Evolutionary conservation across 2,888 invertebrate species (phyloP).

Genomic region (Agonopterix arenella): DNA sequence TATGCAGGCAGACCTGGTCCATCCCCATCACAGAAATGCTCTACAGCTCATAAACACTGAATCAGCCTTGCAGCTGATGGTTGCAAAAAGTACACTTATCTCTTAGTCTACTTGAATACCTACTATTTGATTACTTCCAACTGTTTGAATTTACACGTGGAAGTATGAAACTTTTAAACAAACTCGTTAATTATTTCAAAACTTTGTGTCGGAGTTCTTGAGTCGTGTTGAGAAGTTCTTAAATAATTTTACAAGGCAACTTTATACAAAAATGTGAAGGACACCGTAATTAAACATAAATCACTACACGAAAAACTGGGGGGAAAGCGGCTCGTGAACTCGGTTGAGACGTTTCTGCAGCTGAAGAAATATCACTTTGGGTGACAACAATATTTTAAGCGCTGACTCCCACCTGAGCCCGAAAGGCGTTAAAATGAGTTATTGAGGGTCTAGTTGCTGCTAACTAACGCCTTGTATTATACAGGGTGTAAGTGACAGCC

Average conservation of each 20-base stretch:
- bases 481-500: too few relatives aligned
- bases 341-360: constrained; percentile 52
- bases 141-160: constrained; percentile 21
- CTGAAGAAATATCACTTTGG: constrained; percentile 61
- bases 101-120: too few relatives aligned
- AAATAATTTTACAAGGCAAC: constrained; percentile 35
- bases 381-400: constrained; percentile 61
- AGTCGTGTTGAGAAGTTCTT: constrained; percentile 32
- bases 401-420: constrained; percentile 57
- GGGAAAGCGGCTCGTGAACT: constrained; percentile 37
- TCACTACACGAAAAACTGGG: constrained; percentile 52
- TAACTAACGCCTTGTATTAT: not conserved
- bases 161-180: constrained; percentile 4
- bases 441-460: constrained; percentile 22
- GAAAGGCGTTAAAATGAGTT: constrained; percentile 50
- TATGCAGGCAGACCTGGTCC: too few relatives aligned
- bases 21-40: too few relatives aligned
- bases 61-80: too few relatives aligned
- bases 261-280: constrained; percentile 42
- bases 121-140: constrained; percentile 8
- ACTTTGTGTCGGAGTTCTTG: constrained; percentile 26
- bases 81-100: too few relatives aligned
- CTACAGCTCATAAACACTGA: too few relatives aligned
- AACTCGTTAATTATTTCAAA: constrained; percentile 39
- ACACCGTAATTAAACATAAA: constrained; percentile 67